Evolutionary conservation across 1,140 invertebrate genomes (phyloP).

Genomic region (Harlomillsia oculata): DNA sequence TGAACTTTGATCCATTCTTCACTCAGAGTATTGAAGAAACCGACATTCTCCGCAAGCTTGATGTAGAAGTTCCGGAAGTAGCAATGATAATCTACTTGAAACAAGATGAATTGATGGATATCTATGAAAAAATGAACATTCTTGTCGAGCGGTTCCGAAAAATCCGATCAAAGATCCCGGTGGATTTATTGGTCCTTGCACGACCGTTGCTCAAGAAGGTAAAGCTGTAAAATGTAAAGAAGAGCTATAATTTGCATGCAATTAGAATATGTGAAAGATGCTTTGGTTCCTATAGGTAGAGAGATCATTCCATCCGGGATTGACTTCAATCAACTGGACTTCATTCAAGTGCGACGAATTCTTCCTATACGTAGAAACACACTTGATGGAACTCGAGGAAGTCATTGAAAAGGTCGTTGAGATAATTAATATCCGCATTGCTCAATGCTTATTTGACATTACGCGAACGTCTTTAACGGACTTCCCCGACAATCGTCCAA

Average conservation of each 20-base stretch:
- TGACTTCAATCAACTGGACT: slow-evolving; percentile 68
- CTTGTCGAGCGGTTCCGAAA: slow-evolving; percentile 51
- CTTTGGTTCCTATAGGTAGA: too few relatives aligned
- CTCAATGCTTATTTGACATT: slow-evolving; percentile 58
- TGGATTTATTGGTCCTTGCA: slow-evolving; percentile 57
- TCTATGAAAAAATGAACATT: slow-evolving; percentile 49
- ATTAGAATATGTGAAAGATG: too few relatives aligned
- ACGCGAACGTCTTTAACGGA: slow-evolving; percentile 53
- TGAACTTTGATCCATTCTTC: slow-evolving; percentile 62
- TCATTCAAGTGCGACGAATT: slow-evolving; percentile 60
- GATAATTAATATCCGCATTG: slow-evolving; percentile 63
- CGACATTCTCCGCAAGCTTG: slow-evolving; percentile 59
- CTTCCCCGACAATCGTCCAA: slow-evolving; percentile 51
- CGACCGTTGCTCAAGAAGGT: slow-evolving; percentile 55
- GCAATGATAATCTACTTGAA: slow-evolving; percentile 44
- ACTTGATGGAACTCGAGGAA: slow-evolving; percentile 55
- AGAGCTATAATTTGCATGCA: too few relatives aligned
- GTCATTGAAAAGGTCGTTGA: slow-evolving; percentile 61
- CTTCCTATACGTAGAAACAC: slow-evolving; percentile 48
- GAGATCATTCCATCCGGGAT: slow-evolving; percentile 59
- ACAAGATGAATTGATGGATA: slow-evolving; percentile 53
- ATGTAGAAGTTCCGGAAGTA: slow-evolving; percentile 41
- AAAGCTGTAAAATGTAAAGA: too few relatives aligned
- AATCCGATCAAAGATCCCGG: slow-evolving; percentile 47
- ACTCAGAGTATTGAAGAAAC: slow-evolving; percentile 59